phyloP scores from a whole-genome alignment of 53 echinoderm and acorn worm genomes.

The Antedon mediterranea region DNA sequence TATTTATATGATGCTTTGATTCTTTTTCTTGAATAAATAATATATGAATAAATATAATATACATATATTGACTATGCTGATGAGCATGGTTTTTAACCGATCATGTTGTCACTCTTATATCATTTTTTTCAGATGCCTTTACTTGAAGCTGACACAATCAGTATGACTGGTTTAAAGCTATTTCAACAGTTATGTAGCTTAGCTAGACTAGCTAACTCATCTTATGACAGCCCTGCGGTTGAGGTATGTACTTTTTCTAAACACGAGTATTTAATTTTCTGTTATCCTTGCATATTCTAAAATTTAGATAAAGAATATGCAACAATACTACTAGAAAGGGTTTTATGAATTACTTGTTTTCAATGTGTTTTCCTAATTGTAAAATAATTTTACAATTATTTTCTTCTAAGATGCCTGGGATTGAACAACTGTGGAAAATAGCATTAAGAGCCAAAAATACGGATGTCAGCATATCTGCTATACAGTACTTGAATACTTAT shows the following conservation, averaged over 20 bases:
- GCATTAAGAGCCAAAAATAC: constrained; percentile 66
- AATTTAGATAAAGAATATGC: neutral
- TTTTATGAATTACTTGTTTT: neutral
- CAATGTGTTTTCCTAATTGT: too few species aligned
- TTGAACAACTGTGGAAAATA: constrained; percentile 78
- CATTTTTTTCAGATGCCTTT: constrained; percentile 55
- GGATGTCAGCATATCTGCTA: constrained; percentile 77
- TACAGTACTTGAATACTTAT: constrained; percentile 77
- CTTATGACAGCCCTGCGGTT: constrained; percentile 69
- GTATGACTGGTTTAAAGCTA: constrained; percentile 75
- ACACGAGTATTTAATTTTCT: too few species aligned
- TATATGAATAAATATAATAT: too few species aligned
- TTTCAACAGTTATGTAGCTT: constrained; percentile 76
- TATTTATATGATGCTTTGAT: too few species aligned
- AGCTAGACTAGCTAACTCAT: constrained; percentile 73
- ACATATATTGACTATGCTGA: too few species aligned
- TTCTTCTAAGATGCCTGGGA: constrained; percentile 55
- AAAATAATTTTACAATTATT: too few species aligned
- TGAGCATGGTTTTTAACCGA: too few species aligned
- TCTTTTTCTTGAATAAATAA: too few species aligned
- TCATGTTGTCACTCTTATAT: too few species aligned
- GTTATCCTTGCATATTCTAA: neutral
- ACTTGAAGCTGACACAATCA: constrained; percentile 65
- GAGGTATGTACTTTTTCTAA: constrained; percentile 45
- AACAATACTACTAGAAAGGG: neutral